Base-by-base conservation (phyloP, 2,113 vertebrate genomes). In the Stomatorhinus ivindoensis region DNA sequence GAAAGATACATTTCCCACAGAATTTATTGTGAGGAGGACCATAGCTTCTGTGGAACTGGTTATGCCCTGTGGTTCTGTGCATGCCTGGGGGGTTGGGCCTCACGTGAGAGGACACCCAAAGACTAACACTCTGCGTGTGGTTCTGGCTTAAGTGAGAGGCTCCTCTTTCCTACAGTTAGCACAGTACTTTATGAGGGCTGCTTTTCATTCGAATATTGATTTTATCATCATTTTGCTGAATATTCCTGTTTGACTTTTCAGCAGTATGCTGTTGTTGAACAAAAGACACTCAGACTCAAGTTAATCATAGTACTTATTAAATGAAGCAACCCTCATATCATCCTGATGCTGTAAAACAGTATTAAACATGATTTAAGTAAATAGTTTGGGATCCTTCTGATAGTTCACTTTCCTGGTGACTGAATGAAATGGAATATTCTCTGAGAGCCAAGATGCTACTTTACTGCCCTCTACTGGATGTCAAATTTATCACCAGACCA, bases 361-460 rank as follows among this genome's bases (percentile, higher is more conserved):
- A 17, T 13, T 80, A 19, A 80, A 80, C 35, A 76, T 76, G 42
- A 39, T 83, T 84, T 46, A 17, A 46, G 15, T 8, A 31, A 35
- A 73, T 44, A 39, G 17, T 84, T 47, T 84, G 39, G 82, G 10
- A 84, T n/a, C 44, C 87, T 42, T 24, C 39, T 8, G 44, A 46
- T 65, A 42, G 24, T 21, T 88, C 58, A 88, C 44, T 69, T 65
- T 65, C 58, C 53, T 88, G 35, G 58, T 88, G 58, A 47, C 87
- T 76, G 69, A 76, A 19, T 17, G 31, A 19, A 4, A 0, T 39
- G 69, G 35, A 80, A 15, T 80, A 42, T 80, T 42, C 24, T 46
- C 21, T 82, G 76, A 21, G 76, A 82, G 19, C 82, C 3, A 84
- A 46, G 82, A 47, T 42, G 24, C 1, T 44, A 24, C 42, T 84